These are phyloP conservation scores for Furcifer pardalis DNA, from an alignment of 2,797 vertebrate species.

Conservation along the genomic window DNA sequence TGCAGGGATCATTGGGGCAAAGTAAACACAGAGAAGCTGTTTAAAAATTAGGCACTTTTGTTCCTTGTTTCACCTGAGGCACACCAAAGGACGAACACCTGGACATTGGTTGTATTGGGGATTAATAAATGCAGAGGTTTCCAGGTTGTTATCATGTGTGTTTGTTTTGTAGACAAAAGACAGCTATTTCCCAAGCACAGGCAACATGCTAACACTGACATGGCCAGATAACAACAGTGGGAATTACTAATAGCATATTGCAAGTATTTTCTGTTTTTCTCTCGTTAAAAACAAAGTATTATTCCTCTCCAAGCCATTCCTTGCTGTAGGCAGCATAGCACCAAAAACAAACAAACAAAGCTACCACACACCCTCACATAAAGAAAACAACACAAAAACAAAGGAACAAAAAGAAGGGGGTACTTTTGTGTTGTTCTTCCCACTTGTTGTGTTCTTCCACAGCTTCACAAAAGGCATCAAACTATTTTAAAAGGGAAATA, in stretches of 20 bases:
- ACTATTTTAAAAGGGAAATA: background rate
- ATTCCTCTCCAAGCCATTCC: background rate
- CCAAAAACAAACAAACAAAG: too few relatives aligned
- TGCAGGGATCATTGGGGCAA: background rate
- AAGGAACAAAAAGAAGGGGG: too few relatives aligned
- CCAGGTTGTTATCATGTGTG: background rate
- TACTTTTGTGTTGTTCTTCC: too few relatives aligned
- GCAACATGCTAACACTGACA: background rate
- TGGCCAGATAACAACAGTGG: constrained; percentile 15
- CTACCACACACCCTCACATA: too few relatives aligned
- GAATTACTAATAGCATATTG: background rate
- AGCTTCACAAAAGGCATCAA: background rate
- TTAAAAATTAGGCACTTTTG: constrained; percentile 20
- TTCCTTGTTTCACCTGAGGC: background rate
- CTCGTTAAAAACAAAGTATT: background rate
- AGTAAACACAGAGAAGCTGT: background rate
- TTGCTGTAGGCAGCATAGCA: background rate
- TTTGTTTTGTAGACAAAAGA: background rate
- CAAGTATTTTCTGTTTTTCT: background rate
- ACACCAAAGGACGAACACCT: background rate
- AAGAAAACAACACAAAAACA: too few relatives aligned
- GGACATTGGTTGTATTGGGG: background rate
- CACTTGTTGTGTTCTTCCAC: background rate
- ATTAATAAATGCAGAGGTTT: constrained; percentile 14
- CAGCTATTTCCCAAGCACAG: background rate